Conservation (phyloP, 2,888 invertebrate genomes). For the Macrophya annulata region DNA sequence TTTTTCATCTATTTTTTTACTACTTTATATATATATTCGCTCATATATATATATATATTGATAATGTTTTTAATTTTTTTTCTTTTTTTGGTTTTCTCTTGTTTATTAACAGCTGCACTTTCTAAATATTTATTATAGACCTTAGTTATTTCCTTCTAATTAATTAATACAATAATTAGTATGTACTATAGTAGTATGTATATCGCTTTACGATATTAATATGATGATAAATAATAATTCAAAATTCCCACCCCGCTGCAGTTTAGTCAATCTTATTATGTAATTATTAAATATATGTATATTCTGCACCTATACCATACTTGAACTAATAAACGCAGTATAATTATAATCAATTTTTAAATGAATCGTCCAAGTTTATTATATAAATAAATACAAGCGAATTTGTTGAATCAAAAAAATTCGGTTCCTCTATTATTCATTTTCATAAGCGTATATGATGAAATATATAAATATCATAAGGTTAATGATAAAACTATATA, state of each 20-base stretch:
- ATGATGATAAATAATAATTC: not conserved
- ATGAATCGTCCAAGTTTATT: not conserved
- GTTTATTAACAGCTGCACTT: not conserved
- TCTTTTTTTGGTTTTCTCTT: not conserved
- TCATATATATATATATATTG: not conserved
- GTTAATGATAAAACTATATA: not conserved
- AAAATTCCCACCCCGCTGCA: not conserved
- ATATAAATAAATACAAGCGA: too few relatives aligned
- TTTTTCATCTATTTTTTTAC: not conserved
- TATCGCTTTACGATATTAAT: not conserved
- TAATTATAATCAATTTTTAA: not conserved
- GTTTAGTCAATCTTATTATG: constrained; percentile 48
- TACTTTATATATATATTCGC: too few relatives aligned
- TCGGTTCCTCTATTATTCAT: not conserved
- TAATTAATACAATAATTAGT: not conserved
- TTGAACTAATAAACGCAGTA: not conserved
- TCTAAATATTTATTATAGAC: not conserved
- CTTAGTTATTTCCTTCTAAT: not conserved
- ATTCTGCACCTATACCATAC: not conserved
- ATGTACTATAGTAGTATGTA: too few relatives aligned
- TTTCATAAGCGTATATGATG: not conserved
- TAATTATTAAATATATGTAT: not conserved
- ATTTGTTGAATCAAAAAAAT: not conserved
- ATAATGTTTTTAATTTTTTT: not conserved
- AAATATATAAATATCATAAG: not conserved